These are phyloP conservation scores for Acanthopleura granulata DNA, from an alignment of 2,888 invertebrate genomes.

Conservation along the genomic window DNA sequence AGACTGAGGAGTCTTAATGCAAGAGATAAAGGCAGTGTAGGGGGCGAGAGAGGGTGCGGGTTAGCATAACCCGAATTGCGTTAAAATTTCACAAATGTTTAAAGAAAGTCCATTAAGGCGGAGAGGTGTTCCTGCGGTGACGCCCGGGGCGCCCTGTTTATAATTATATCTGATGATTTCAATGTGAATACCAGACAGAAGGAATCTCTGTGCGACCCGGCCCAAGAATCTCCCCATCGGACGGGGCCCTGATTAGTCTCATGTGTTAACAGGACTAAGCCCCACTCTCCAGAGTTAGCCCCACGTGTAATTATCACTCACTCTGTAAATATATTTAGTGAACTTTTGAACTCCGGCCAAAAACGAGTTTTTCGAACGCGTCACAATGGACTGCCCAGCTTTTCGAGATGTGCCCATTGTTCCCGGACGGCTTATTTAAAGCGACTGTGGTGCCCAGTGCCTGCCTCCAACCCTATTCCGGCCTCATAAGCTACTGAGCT, in stretches of 20 bases:
- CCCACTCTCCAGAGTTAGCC: not conserved
- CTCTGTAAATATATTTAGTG: conserved; percentile 16
- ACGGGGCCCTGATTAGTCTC: conserved; percentile 7
- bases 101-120: too few relatives aligned
- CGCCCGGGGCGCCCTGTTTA: conserved; percentile 4
- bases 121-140: not conserved
- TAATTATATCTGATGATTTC: conserved; percentile 17
- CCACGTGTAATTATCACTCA: conserved; percentile 15
- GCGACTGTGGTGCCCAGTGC: too few relatives aligned
- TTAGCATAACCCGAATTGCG: too few relatives aligned
- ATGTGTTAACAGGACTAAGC: conserved; percentile 7
- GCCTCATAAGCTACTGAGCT: too few relatives aligned
- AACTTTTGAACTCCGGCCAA: conserved; percentile 17
- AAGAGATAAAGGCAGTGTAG: too few relatives aligned
- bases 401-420: not conserved
- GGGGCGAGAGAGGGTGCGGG: too few relatives aligned
- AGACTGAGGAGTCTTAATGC: too few relatives aligned
- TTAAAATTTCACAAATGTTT: too few relatives aligned
- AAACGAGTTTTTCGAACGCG: not conserved
- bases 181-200: conserved; percentile 6
- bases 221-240: too few relatives aligned
- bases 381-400: conserved; percentile 1
- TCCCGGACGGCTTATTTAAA: not conserved
- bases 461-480: too few relatives aligned
- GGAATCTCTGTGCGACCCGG: not conserved